phyloP scores from a whole-genome alignment of 2,113 vertebrate species.

The Cercopithecus mona region DNA sequence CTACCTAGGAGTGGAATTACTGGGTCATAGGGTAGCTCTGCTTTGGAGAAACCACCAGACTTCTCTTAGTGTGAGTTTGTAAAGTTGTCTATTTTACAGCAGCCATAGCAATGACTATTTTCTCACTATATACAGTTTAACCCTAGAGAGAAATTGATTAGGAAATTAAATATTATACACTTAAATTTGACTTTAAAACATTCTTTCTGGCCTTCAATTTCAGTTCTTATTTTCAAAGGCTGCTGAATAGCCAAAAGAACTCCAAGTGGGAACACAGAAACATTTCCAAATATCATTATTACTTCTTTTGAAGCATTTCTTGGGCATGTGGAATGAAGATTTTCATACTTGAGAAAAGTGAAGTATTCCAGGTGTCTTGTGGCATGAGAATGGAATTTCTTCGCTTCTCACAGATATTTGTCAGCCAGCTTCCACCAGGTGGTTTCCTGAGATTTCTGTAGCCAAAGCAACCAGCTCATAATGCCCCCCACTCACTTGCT shows the following conservation, averaged over 20 bases:
- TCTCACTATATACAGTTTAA: not conserved
- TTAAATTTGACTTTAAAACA: not conserved
- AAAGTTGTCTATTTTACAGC: not conserved
- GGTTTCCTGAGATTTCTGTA: not conserved
- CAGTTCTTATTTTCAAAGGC: slow-evolving; percentile 12
- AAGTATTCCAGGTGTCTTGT: not conserved
- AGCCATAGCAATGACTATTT: not conserved
- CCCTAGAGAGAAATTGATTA: not conserved
- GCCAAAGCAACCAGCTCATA: not conserved
- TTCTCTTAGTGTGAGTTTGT: not conserved
- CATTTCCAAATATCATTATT: not conserved
- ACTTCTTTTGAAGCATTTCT: not conserved
- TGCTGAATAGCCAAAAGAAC: not conserved
- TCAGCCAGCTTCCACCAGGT: not conserved
- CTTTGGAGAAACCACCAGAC: not conserved
- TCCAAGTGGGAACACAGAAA: not conserved
- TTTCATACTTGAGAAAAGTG: not conserved
- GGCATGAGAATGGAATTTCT: not conserved
- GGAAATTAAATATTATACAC: not conserved
- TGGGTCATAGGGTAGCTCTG: not conserved
- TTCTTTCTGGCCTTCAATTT: not conserved
- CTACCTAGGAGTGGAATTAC: not conserved
- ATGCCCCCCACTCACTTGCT: not conserved
- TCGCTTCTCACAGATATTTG: not conserved
- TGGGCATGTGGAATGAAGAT: not conserved